Evolutionary conservation across 2,888 invertebrate genomes (phyloP), one percentile per base, ranked within the genome.

Genomic region (Athalia rosae): DNA sequence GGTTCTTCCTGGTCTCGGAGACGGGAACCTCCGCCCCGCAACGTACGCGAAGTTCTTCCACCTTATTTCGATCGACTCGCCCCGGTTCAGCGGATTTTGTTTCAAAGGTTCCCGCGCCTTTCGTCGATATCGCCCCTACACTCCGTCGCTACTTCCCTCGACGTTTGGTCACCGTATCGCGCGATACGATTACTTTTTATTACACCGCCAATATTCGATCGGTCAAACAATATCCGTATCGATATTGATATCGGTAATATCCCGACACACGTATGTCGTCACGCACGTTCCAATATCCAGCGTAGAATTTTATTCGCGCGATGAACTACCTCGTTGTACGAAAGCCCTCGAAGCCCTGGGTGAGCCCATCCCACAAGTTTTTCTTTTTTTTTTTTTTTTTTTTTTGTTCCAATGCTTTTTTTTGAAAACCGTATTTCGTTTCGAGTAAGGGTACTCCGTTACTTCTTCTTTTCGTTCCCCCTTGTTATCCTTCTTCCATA

Each of bases 111-210:
- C 28, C 28, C 28, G 28, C 28, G 28, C 28, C 28, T 28, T 28
- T 56, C 56, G 11, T 53, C 59, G 53, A 47, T 50, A 7, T 41
- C 13, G 47, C 67, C 45, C 41, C 53, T 9, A 50, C 53, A 66
- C 71, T 58, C 69, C 71, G 50, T 71, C 62, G 62, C 74, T 77
- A 64, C 78, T 79, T 79, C 80, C 79, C 81, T 81, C 74, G 62
- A 48, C 13, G 61, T 74, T n/a, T n/a, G n/a, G n/a, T n/a, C 61
- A 74, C 62, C 61, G 50, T 8, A 74, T 74, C 28, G 74, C 47
- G 43, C 28, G 81, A 82, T 78, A 85, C 85, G 85, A 85, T 86
- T 86, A 85, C 86, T 84, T 84, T 84, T 85, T 84, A 83, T 82
- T 83, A 82, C 85, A 86, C 86, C 85, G 85, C 86, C 85, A 82